phyloP scores from a whole-genome alignment of 2,113 vertebrate genomes.

The Phasianus colchicus region DNA sequence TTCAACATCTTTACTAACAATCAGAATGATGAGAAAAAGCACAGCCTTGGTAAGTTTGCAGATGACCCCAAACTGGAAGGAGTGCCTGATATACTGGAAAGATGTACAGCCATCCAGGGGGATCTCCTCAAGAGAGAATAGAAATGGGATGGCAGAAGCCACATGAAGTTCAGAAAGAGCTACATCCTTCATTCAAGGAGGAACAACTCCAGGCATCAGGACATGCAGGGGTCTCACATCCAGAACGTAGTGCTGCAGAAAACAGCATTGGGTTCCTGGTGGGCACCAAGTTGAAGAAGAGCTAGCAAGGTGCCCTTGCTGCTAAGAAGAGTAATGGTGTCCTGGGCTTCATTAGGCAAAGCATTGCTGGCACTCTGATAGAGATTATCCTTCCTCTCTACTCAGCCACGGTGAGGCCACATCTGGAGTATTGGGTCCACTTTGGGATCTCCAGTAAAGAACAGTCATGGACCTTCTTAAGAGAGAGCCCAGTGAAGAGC shows the following conservation, averaged over 20 bases:
- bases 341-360: background rate
- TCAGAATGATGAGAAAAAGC: background rate
- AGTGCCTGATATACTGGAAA: rapidly evolving
- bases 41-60: background rate
- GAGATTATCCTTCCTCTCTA: background rate
- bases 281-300: background rate
- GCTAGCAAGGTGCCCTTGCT: background rate
- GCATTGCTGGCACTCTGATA: background rate
- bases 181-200: background rate
- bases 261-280: background rate
- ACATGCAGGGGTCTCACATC: rapidly evolving
- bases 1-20: background rate
- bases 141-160: background rate
- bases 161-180: background rate
- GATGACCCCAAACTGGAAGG: background rate
- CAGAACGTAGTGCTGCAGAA: background rate
- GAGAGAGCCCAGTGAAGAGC: background rate
- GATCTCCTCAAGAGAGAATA: background rate
- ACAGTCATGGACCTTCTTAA: background rate
- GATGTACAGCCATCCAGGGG: background rate
- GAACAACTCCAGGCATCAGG: background rate
- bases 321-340: background rate
- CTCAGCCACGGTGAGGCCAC: background rate
- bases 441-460: background rate
- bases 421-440: background rate